A percentile compares a stretch with the other conserved stretches of the same genome.
Evolutionary conservation across 2,113 vertebrate species (phyloP).

Genomic region (Barnardius zonarius): DNA sequence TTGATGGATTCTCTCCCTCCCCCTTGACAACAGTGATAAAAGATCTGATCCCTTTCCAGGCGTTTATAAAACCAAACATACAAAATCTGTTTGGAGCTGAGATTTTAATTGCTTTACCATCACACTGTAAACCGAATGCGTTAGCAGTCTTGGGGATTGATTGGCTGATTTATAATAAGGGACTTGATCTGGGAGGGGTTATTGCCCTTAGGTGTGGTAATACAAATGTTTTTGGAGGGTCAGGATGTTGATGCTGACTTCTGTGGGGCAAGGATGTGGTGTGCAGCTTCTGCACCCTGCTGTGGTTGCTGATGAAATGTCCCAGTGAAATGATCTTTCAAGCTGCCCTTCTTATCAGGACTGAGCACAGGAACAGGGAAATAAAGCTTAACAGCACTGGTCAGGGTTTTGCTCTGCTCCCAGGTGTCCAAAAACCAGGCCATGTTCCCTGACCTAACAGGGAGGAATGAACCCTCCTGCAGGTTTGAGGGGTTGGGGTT

Average conservation of each 20-base stretch:
- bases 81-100: constrained; percentile 29
- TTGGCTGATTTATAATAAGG: constrained; percentile 4
- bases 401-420: background rate
- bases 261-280: background rate
- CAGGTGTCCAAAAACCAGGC: background rate
- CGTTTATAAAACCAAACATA: constrained; percentile 38
- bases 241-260: background rate
- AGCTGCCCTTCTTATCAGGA: background rate
- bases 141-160: constrained; percentile 6
- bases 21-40: constrained; percentile 33
- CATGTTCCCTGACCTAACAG: background rate
- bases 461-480: background rate
- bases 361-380: background rate
- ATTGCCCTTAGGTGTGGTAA: background rate
- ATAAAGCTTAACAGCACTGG: background rate
- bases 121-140: background rate
- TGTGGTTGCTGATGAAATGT: background rate
- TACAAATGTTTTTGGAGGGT: background rate
- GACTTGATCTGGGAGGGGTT: background rate
- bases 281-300: background rate
- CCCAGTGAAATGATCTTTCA: background rate
- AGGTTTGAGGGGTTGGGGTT: background rate
- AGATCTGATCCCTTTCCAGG: constrained; percentile 43
- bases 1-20: constrained; percentile 41
- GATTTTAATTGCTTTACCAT: constrained; percentile 53